Evolutionary conservation across 2,797 vertebrate genomes (phyloP), one percentile per base, ranked within the genome.

Genomic region (Notolepis coatsorum): DNA sequence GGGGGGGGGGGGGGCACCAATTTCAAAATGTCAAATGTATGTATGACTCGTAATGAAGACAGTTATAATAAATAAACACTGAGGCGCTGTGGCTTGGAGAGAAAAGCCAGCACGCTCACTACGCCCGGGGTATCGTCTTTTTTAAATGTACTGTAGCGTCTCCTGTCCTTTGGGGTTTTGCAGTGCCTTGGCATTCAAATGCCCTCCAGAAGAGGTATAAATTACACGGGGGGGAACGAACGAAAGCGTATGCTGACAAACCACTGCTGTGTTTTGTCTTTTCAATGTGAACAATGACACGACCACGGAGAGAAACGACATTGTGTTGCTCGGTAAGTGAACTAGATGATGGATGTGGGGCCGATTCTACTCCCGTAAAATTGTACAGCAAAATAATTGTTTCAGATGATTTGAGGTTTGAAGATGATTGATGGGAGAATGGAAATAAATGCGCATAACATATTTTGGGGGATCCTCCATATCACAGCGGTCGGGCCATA

Each of bases 31-130:
- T 77, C 71, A 65, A 66, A 82, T 74, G 75, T 73, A 88, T 90
- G 84, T 82, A 86, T 41, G 63, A 48, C 65, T 78, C 47, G 69
- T 67, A 61, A 73, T 82, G 78, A 88, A 85, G 67, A 64, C 39
- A 55, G 60, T 57, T 83, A 81, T 88, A 88, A 90, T 91, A 79
- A 82, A 90, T 85, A 77, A 82, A 88, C 63, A 67, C 61, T 38
- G 25, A 47, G 30, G 3, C 58, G 48, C 39, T 55, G 63, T 2
- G 60, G 65, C 50, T 47, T n/a, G 46, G 52, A 73, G 38, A 65
- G 48, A 33, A 51, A n/a, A 43, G 48, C 24, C 39, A n/a, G 64
- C 7, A 5, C 53, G 62, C 54, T 21, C 43, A 68, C 68, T 33
- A 39, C 37, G 50, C 37, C 31, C n/a, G 17, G 37, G 62, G 37